Evolutionary conservation across 2,888 invertebrate species (phyloP), one percentile per base, ranked within the genome.

Genomic region (Napeogenes sylphis): DNA sequence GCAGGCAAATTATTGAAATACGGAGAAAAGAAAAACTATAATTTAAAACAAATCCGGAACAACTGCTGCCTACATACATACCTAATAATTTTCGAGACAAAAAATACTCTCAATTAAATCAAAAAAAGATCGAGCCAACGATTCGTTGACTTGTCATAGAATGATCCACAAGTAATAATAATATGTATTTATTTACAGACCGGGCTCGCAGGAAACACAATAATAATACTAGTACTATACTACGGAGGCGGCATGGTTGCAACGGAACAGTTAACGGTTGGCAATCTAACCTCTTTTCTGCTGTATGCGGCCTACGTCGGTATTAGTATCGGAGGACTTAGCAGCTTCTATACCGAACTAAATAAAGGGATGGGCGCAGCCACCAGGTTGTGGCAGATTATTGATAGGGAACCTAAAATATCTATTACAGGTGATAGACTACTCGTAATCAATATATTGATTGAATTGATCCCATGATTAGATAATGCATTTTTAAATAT

Each of bases 351-450:
- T 80, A 95, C 97, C 0, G 98, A 99, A 78, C 81, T 99, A 68
- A 99, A 98, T 87, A 96, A 96, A 79, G 98, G 98, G 0, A 85
- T 99, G 3, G 99, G 99, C 0, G 98, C 99, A 0, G 97, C 97
- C 3, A 92, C 94, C 0, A 92, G 98, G 60, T 90, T 99, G 33
- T 98, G 97, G 95, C 95, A 97, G 78, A 93, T 99, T 62, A 93
- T 97, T 58, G 97, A 98, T 81, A 92, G 97, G 58, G 79, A 92
- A 70, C 95, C 97, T 4, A 75, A 82, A 13, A 97, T 99, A 77
- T 95, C 97, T 10, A 84, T 94, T 42, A 76, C 92, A 74, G 95
- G 94, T 93, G 38, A 54, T 14, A 45, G 10, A 12, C 35, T 38
- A 8, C 21, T 21, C 21, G 1, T 21, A 1, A 21, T 21, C 21